These are phyloP conservation scores for Aphodius sticticus DNA, from an alignment of 2,888 invertebrate species.

Conservation along the genomic window DNA sequence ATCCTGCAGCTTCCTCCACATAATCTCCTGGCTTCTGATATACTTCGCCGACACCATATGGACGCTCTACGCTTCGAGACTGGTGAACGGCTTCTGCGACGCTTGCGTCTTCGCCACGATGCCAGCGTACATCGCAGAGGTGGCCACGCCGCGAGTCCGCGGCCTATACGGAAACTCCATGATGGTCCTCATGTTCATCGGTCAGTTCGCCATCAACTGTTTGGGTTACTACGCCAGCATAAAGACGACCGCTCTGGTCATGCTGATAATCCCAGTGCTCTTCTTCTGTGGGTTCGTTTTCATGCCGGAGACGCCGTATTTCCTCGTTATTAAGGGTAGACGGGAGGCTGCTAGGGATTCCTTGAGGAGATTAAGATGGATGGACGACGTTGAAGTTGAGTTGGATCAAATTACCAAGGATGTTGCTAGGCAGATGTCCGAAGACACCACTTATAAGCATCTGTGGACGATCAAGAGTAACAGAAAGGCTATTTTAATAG, in stretches of 20 bases:
- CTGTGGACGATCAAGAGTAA: conserved; percentile 49
- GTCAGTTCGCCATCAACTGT: conserved; percentile 56
- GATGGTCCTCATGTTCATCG: conserved; percentile 46
- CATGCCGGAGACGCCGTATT: conserved; percentile 56
- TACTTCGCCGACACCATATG: conserved; percentile 46
- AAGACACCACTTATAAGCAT: conserved; percentile 48
- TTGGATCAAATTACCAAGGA: conserved; percentile 44
- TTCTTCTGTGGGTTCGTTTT: conserved; percentile 63
- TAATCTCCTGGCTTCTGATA: conserved; percentile 47
- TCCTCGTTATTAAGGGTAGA: conserved; percentile 48
- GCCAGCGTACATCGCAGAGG: conserved; percentile 52
- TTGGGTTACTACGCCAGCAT: conserved; percentile 66
- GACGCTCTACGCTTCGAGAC: conserved; percentile 49
- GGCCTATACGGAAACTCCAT: conserved; percentile 51
- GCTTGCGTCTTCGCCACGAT: conserved; percentile 47
- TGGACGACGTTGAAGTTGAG: conserved; percentile 49
- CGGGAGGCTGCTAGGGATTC: conserved; percentile 46
- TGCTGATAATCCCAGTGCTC: conserved; percentile 65
- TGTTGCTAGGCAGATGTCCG: conserved; percentile 50
- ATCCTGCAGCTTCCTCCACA: conserved; percentile 48
- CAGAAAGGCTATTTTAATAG: conserved; percentile 48
- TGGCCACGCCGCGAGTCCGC: conserved; percentile 49
- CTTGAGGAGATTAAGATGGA: conserved; percentile 47
- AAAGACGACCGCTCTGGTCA: conserved; percentile 63
- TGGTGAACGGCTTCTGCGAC: conserved; percentile 49